A percentile compares a stretch with the other conserved stretches of the same genome.
Evolutionary conservation across 2,113 vertebrate genomes (phyloP).

Genomic region (Dissostichus mawsoni): DNA sequence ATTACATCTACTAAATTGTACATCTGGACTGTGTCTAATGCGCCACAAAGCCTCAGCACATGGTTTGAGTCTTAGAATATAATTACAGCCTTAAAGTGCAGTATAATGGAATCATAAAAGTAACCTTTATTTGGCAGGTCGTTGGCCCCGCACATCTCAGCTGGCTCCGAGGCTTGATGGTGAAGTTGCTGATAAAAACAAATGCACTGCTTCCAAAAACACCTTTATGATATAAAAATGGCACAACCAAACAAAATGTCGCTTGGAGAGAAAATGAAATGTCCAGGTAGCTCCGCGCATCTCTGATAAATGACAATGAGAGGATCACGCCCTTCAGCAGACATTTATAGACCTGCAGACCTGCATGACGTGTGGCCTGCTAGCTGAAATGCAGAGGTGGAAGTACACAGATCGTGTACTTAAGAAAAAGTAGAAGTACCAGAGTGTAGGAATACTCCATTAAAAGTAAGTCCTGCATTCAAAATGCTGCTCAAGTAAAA

Average conservation of each 20-base stretch:
- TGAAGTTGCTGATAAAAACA: not conserved
- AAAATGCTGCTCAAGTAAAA: too few species aligned
- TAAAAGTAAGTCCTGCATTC: too few species aligned
- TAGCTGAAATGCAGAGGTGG: constrained; percentile 41
- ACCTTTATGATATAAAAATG: not conserved
- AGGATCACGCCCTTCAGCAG: constrained; percentile 42
- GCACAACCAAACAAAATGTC: not conserved
- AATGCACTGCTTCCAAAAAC: not conserved
- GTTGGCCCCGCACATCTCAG: constrained; percentile 66
- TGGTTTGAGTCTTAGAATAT: not conserved
- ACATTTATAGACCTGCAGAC: constrained; percentile 69
- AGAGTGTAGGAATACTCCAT: too few species aligned
- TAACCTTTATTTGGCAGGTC: constrained; percentile 66
- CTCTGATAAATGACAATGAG: constrained; percentile 29
- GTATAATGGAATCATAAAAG: not conserved
- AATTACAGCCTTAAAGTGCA: not conserved
- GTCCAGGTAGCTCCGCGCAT: constrained; percentile 9
- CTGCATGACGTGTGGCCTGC: constrained; percentile 67
- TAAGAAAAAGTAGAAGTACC: too few species aligned
- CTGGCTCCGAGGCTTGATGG: not conserved
- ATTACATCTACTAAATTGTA: not conserved
- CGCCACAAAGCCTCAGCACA: not conserved
- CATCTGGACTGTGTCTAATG: not conserved
- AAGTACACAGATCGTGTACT: too few species aligned
- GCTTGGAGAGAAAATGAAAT: not conserved